Base-by-base conservation (phyloP, 1,140 invertebrate genomes). In the Pantala flavescens region DNA sequence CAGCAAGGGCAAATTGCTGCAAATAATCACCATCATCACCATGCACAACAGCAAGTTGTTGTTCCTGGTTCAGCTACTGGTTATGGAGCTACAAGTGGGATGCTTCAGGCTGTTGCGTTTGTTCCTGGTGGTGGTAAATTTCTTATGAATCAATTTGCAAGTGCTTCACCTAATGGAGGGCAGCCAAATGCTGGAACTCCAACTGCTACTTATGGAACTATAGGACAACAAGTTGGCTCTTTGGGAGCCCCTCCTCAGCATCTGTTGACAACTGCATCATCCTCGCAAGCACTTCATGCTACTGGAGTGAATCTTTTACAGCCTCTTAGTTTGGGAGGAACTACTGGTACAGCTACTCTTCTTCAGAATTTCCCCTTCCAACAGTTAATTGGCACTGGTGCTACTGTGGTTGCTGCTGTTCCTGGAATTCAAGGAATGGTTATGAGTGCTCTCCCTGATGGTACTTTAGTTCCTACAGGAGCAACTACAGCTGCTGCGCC, bases 361-460 rank as follows among this genome's bases (percentile, higher is more conserved):
- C 88, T 92, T 71, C 89, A 90, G 76, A 92, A 92, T 80, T 90
- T 92, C 79, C 90, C 90, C 0, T 91, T 92, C 74, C 92, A 93
- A 78, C 92, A 94, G 79, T 90, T 93, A 12, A 63, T 63, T 63
- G 49, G 49, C 14, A 63, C 49, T 63, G 49, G 49, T 63, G 49
- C 49, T 19, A 63, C 49, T 63, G 49, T 63, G 49, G 49, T 63
- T 16, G 49, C 49, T 78, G 89, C 93, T 71, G 88, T 94, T 71
- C 92, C 92, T 5, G 91, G 92, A 77, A 81, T 92, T 0, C 90
- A 91, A 0, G 86, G 92, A 76, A 87, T 94, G 87, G 87, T 92
- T 71, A 88, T 89, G 90, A 87, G 91, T 24, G 77, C 79, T 21
- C 71, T 73, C 43, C 87, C 90, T 28, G 88, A 91, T 78, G 88